Evolutionary conservation across 2,113 vertebrate genomes (phyloP).

Genomic region (Anolis sagrei): DNA sequence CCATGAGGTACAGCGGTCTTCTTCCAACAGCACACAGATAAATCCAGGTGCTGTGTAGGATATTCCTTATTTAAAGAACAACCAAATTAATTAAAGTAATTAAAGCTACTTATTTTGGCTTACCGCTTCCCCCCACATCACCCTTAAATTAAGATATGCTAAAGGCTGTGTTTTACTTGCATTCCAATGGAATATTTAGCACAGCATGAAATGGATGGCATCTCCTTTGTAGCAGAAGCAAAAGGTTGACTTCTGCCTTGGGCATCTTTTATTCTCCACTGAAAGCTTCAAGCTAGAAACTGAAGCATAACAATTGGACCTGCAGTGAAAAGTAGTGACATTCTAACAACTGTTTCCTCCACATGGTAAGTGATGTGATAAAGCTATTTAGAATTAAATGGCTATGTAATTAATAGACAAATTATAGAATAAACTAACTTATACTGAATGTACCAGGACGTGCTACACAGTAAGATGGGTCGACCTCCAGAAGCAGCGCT

Average conservation of each 20-base stretch:
- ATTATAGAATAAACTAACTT: conserved; percentile 1
- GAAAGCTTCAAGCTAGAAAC: conserved; percentile 67
- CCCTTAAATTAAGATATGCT: conserved; percentile 67
- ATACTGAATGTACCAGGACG: neutral
- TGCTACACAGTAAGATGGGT: neutral
- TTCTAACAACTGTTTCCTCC: conserved; percentile 50
- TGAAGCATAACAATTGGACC: conserved; percentile 64
- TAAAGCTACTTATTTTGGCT: conserved; percentile 59
- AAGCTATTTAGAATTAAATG: conserved; percentile 52
- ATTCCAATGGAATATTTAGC: conserved; percentile 83
- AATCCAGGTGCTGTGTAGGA: conserved; percentile 8
- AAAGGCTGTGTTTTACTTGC: conserved; percentile 78
- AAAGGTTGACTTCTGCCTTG: conserved; percentile 83
- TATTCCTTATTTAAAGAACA: conserved; percentile 69
- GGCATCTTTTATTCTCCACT: conserved; percentile 72
- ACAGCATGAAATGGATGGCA: conserved; percentile 76
- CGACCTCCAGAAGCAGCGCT: neutral
- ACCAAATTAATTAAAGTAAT: conserved; percentile 64
- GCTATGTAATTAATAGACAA: conserved; percentile 23
- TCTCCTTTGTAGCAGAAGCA: conserved; percentile 79
- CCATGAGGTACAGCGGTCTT: neutral
- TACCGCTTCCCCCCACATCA: conserved; percentile 17
- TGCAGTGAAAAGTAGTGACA: conserved; percentile 66
- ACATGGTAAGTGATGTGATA: conserved; percentile 22
- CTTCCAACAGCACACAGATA: neutral